Evolutionary conservation across 2,797 vertebrate genomes (phyloP).

Genomic region (Hephaestus fuliginosus): DNA sequence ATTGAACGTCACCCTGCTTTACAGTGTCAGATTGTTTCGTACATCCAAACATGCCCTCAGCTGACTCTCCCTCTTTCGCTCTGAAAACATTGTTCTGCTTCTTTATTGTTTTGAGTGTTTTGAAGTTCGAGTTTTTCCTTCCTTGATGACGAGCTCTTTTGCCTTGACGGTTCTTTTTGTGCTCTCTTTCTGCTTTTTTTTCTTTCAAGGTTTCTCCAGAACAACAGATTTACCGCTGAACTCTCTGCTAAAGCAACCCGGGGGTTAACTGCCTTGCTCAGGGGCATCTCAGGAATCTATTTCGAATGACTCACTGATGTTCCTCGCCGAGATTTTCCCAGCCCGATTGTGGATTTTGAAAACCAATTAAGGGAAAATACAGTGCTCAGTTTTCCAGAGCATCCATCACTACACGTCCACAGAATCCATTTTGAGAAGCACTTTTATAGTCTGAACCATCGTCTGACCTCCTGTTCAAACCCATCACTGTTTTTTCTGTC

Average conservation of each 20-base stretch:
- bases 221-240: not conserved
- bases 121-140: too few relatives aligned
- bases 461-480: conserved; percentile 33
- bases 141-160: too few relatives aligned
- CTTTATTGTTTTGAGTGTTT: too few relatives aligned
- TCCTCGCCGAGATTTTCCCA: conserved; percentile 4
- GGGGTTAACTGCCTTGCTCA: not conserved
- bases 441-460: conserved; percentile 19
- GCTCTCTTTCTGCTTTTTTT: not conserved
- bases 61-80: too few relatives aligned
- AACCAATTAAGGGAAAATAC: conserved; percentile 18
- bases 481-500: conserved; percentile 3
- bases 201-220: not conserved
- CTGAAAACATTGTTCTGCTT: not conserved
- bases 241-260: not conserved
- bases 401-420: conserved; percentile 29
- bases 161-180: too few relatives aligned
- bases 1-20: not conserved
- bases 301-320: conserved; percentile 10
- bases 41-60: not conserved
- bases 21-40: not conserved
- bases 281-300: not conserved
- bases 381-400: conserved; percentile 16
- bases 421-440: conserved; percentile 34
- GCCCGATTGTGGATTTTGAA: conserved; percentile 12